Evolutionary conservation across 2,113 vertebrate genomes (phyloP).

Genomic region (Antechinus stuartii): DNA sequence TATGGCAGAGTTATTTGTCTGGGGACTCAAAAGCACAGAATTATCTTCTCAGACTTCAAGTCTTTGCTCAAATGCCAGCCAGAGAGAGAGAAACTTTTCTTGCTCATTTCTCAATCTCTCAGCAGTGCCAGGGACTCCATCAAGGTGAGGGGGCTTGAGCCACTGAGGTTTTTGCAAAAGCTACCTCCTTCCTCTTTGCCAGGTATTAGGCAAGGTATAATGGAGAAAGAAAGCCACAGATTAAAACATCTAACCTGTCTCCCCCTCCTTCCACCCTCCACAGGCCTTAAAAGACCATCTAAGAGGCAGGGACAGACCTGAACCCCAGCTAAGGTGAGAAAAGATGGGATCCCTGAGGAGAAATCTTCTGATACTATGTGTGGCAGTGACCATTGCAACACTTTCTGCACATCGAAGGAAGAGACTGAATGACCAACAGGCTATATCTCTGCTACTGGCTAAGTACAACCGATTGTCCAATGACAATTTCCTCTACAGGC

Average conservation of each 20-base stretch:
- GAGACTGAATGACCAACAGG: neutral
- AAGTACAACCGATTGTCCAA: neutral
- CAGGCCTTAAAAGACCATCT: neutral
- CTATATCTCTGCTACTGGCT: neutral
- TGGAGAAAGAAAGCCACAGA: conserved; percentile 1
- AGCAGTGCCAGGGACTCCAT: neutral
- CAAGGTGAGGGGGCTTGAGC: neutral
- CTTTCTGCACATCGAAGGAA: neutral
- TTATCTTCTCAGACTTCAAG: neutral
- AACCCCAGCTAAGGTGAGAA: neutral
- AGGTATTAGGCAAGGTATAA: neutral
- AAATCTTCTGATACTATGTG: neutral
- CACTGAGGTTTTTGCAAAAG: neutral
- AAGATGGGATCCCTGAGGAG: neutral
- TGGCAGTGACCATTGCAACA: neutral
- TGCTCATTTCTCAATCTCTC: neutral
- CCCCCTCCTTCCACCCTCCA: neutral
- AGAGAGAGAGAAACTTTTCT: neutral
- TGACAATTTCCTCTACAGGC: neutral
- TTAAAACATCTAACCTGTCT: neutral
- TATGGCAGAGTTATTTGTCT: neutral
- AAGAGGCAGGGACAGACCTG: neutral
- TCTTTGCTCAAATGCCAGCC: neutral
- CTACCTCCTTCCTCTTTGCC: neutral
- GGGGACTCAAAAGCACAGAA: neutral